Evolutionary conservation across 2,797 vertebrate species (phyloP).

Genomic region (Falco naumanni): DNA sequence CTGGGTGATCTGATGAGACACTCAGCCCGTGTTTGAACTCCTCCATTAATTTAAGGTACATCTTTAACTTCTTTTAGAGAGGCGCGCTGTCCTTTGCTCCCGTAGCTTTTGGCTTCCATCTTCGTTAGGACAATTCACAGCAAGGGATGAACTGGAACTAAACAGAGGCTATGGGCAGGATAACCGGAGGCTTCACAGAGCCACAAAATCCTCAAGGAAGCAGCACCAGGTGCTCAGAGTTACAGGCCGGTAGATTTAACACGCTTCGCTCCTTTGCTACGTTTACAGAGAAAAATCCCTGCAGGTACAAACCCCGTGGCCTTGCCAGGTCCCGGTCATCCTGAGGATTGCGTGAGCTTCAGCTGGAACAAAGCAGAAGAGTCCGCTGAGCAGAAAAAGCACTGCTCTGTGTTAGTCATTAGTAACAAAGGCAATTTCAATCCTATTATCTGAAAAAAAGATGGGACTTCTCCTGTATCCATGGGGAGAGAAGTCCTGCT

Average conservation of each 20-base stretch:
- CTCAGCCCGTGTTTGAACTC: neutral
- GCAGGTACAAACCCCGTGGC: neutral
- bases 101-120: neutral
- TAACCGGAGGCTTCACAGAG: neutral
- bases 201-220: neutral
- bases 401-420: neutral
- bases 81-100: accelerated
- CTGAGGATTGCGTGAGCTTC: neutral
- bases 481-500: neutral
- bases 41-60: neutral
- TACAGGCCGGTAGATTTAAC: neutral
- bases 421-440: neutral
- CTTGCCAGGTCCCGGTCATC: neutral
- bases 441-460: neutral
- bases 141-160: neutral
- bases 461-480: neutral
- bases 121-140: neutral
- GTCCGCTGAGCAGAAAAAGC: neutral
- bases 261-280: neutral
- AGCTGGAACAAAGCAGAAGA: neutral
- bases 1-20: neutral
- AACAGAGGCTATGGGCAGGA: neutral
- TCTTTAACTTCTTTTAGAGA: neutral
- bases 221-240: neutral
- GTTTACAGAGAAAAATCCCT: neutral